These are phyloP conservation scores for Hemiprocne comata DNA, from an alignment of 2,113 vertebrate genomes.

Conservation along the genomic window DNA sequence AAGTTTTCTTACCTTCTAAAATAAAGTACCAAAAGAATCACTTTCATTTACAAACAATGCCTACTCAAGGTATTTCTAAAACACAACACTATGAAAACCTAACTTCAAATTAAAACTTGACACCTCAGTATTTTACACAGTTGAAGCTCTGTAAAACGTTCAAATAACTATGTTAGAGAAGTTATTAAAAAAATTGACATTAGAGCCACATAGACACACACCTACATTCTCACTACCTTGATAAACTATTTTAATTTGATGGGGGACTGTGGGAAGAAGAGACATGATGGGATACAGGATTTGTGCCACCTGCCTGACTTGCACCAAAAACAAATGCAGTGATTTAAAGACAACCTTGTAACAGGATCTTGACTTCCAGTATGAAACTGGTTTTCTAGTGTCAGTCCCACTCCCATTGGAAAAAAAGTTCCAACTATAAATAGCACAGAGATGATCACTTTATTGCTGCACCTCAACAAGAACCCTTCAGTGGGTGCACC, in stretches of 20 bases:
- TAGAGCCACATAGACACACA: background rate
- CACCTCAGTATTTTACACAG: background rate
- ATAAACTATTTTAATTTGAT: background rate
- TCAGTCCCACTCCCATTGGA: background rate
- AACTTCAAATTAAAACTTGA: background rate
- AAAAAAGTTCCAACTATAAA: rapidly evolving
- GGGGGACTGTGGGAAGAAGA: background rate
- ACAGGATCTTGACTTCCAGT: background rate
- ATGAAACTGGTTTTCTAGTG: background rate
- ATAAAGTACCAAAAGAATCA: constrained; percentile 26
- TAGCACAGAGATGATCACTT: rapidly evolving
- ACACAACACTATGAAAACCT: background rate
- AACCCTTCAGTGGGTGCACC: rapidly evolving
- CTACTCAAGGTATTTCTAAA: constrained; percentile 2
- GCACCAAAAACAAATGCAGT: background rate
- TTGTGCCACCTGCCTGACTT: background rate
- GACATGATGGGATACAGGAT: background rate
- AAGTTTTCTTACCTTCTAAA: constrained; percentile 43
- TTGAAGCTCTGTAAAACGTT: background rate
- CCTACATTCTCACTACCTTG: background rate
- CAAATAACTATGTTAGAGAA: background rate
- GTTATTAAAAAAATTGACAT: background rate
- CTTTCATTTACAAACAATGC: constrained; percentile 14
- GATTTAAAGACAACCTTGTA: background rate
- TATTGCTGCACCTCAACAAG: background rate